Conservation (phyloP, 2,113 vertebrate genomes). For the Pterocles orientalis region DNA sequence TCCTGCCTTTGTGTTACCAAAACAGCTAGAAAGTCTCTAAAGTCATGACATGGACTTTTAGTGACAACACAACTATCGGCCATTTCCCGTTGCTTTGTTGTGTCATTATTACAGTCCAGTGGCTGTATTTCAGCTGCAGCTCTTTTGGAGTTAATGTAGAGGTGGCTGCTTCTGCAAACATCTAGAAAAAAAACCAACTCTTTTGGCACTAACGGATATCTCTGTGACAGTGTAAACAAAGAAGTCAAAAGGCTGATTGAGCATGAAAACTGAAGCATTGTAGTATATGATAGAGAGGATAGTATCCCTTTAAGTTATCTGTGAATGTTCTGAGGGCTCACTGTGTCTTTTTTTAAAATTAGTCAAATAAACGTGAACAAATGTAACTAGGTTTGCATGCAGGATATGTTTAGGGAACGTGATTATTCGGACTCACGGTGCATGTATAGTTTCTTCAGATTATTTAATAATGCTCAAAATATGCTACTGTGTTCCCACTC, state of each 20-base stretch:
- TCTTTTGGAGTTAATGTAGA: background rate
- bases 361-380: background rate
- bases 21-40: conserved; percentile 1
- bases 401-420: background rate
- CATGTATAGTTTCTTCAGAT: background rate
- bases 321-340: background rate
- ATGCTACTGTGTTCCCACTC: background rate
- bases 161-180: background rate
- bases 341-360: background rate
- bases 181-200: background rate
- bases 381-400: background rate
- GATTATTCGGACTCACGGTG: background rate
- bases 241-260: background rate
- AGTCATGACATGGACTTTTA: background rate
- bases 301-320: background rate
- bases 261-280: background rate
- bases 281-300: background rate
- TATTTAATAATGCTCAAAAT: background rate
- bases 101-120: background rate
- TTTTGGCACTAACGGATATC: background rate
- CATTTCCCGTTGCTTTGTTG: background rate
- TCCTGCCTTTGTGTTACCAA: background rate
- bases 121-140: background rate
- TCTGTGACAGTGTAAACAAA: background rate
- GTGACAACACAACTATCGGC: background rate